These are phyloP conservation scores for Euphydryas editha DNA, from an alignment of 2,888 invertebrate genomes.

Conservation along the genomic window DNA sequence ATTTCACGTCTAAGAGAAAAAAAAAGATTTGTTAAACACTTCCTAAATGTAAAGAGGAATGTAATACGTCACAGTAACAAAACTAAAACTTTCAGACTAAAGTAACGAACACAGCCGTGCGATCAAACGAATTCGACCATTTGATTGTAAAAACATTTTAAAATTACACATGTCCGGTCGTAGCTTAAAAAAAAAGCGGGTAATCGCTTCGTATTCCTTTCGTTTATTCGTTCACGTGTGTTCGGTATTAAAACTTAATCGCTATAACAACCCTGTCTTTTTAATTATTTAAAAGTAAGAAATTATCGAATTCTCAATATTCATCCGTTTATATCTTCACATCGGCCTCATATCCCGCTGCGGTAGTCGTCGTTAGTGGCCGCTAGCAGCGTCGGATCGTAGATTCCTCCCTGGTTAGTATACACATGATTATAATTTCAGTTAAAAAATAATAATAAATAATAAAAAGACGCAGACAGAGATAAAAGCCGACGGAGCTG, in stretches of 20 bases:
- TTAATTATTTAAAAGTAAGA: conserved; percentile 3
- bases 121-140: background rate
- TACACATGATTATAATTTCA: background rate
- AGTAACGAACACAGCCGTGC: background rate
- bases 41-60: conserved; percentile 7
- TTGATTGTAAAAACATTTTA: background rate
- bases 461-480: background rate
- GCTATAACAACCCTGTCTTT: conserved; percentile 17
- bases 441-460: background rate
- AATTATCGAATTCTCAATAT: background rate
- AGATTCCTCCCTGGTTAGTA: conserved; percentile 52
- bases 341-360: conserved; percentile 55
- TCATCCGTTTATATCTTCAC: background rate
- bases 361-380: conserved; percentile 46
- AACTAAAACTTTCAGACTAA: background rate
- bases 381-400: conserved; percentile 53
- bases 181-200: background rate
- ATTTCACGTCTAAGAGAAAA: background rate
- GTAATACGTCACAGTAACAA: conserved; percentile 5
- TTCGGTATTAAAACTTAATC: background rate
- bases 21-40: background rate
- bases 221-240: background rate
- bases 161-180: background rate
- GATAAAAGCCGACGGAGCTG: no score
- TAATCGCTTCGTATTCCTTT: background rate